Base-by-base conservation (phyloP, 2,113 vertebrate genomes). In the Pleuronectes platessa region DNA sequence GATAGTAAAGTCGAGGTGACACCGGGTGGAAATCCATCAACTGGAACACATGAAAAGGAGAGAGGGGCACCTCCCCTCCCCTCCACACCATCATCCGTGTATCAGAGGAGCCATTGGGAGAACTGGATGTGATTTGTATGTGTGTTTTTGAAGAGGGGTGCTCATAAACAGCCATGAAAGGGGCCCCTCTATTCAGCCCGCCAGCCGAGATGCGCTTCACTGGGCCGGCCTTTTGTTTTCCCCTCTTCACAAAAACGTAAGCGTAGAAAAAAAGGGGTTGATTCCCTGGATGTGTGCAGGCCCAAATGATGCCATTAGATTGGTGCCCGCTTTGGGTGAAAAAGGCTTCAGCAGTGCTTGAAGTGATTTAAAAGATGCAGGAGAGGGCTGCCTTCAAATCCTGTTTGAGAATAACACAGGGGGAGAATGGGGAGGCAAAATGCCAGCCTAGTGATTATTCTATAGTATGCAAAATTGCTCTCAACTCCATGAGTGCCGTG, bases 141-240 rank as follows among this genome's bases (percentile, higher is more conserved):
- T 94, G 89, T 92, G 90, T 93, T 91, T 93, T 92, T 92, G 89
- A 93, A 93, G 90, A 92, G 88, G 85, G 84, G 88, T 89, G 90
- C 90, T 92, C 85, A 93, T 93, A 94, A 93, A 92, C 91, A 93
- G 86, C 83, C 91, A 90, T 92, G 92, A 93, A 92, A 91, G 88
- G 88, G 91, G 93, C 88, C 92, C 88, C 87, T 92, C 90, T 90
- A 87, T 92, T 93, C 90, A 92, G 76, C 79, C 74, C 14, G 70
- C 87, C 63, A 78, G 85, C 83, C 74, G 75, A 92, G 91, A 90
- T 92, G 93, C 88, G 89, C 91, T 91, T 92, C 90, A 88, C 79
- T 90, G 89, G 79, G 75, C 86, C 76, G 27, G 82, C 51, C 92
- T 84, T 93, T 94, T 93, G 91, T 93, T 90, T 91, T 79, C 81